Evolutionary conservation across 2,888 invertebrate species (phyloP), one percentile per base, ranked within the genome.

Genomic region (Amitus sp.): DNA sequence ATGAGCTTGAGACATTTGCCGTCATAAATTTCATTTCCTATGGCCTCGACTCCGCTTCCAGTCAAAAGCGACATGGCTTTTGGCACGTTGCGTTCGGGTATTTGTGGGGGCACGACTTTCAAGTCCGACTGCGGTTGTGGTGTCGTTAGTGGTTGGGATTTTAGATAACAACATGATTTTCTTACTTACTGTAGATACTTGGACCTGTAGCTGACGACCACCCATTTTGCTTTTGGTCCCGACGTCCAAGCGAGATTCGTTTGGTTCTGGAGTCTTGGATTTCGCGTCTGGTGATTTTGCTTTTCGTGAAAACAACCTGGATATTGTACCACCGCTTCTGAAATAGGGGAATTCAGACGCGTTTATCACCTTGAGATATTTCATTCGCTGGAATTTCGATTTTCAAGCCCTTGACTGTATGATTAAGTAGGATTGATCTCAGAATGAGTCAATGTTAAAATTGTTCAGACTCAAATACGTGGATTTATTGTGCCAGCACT

Each of bases 11-110:
- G 84, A 70, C 95, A 95, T 64, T 95, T 94, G 0, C 88, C 86
- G 76, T 96, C 95, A 73, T 91, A 95, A 68, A 94, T 90, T 82
- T 95, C 95, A 73, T 94, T 90, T 62, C 94, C 94, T 2, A 93
- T 89, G 0, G 92, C 87, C 77, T 94, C 94, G 0, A 94, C 89
- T 0, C 89, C 87, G 0, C 89, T 89, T 6, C 90, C 89, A 0
- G 86, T 85, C 39, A 87, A 86, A 0, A 91, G 88, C 0, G 93
- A 91, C 84, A 92, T 88, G 23, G 75, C 70, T 65, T 89, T 89
- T 72, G 92, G 92, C 19, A 27, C 18, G 6, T 43, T 43, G 19
- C 87, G 88, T n/a, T 87, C 86, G 18, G 89, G 89, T 0, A 89
- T 87, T 9, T 89, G 86, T 0, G 90, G 89, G 4, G 89, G 85